Percentiles rank a stretch among this genome's conserved stretches.
Evolutionary conservation across 2,888 invertebrate species (phyloP).

Genomic region (Polydrusus pterygomalis): DNA sequence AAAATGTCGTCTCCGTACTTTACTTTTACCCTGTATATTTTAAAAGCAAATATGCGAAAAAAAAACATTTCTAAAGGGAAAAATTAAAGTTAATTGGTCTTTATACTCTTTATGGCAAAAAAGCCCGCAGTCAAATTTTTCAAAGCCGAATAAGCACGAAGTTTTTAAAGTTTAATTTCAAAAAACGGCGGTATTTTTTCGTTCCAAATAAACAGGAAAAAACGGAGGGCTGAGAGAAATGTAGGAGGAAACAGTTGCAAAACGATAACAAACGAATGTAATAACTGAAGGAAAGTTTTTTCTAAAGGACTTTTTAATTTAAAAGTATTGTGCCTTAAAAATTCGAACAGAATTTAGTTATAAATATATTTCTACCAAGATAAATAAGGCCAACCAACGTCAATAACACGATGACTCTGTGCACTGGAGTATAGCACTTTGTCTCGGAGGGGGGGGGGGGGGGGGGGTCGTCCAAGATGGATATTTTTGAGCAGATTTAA

Average conservation of each 20-base stretch:
- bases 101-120: constrained; percentile 15
- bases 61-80: background rate
- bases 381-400: no score
- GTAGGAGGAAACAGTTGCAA: background rate
- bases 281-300: constrained; percentile 16
- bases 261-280: constrained; percentile 20
- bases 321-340: constrained; percentile 8
- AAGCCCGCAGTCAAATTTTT: constrained; percentile 10
- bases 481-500: no score
- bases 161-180: constrained; percentile 20
- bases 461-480: no score
- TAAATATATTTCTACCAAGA: no score
- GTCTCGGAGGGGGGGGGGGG: no score
- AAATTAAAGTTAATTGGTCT: constrained; percentile 27
- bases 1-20: no score
- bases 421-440: no score
- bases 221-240: background rate
- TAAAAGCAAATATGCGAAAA: no score
- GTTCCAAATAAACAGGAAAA: constrained; percentile 18
- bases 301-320: background rate
- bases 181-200: constrained; percentile 3
- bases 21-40: no score
- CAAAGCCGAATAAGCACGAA: constrained; percentile 18
- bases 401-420: no score
- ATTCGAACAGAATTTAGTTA: background rate